A percentile compares a stretch with the other conserved stretches of the same genome.
Evolutionary conservation across 2,888 invertebrate genomes (phyloP).

Genomic region (Serrognathus titanus): DNA sequence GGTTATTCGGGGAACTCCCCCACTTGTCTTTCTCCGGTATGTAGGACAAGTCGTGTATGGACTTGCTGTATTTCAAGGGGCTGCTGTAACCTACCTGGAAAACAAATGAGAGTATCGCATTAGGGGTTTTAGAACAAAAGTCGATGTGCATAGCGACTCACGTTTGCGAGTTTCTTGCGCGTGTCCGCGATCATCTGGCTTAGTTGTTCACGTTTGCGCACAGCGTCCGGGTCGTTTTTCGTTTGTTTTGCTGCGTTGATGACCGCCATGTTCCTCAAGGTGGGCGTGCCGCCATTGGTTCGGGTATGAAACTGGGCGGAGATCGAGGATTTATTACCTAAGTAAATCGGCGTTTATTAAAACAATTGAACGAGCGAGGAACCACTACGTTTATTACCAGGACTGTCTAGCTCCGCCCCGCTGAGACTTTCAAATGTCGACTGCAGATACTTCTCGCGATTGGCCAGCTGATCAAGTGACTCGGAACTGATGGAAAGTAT

Average conservation of each 20-base stretch:
- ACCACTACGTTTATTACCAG: constrained; percentile 1
- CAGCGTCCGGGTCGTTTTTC: constrained; percentile 61
- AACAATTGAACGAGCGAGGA: background rate
- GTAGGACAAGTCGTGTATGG: constrained; percentile 80
- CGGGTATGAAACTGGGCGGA: constrained; percentile 57
- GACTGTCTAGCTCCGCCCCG: constrained; percentile 56
- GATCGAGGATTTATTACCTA: constrained; percentile 58
- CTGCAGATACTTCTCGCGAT: constrained; percentile 61
- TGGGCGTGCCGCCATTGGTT: constrained; percentile 35
- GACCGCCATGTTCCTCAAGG: constrained; percentile 50
- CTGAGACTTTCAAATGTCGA: constrained; percentile 71
- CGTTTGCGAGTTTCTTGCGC: constrained; percentile 80
- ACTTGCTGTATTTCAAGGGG: constrained; percentile 79
- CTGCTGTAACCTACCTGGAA: constrained; percentile 74
- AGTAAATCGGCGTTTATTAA: constrained; percentile 17
- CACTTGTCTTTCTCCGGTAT: constrained; percentile 55
- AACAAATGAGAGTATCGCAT: constrained; percentile 7
- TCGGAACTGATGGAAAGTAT: constrained; percentile 74
- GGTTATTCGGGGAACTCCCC: constrained; percentile 25
- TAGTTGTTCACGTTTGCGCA: constrained; percentile 71
- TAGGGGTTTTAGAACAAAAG: background rate
- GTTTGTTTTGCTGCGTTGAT: constrained; percentile 56
- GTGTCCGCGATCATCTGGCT: constrained; percentile 81
- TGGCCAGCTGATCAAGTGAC: constrained; percentile 57
- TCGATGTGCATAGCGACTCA: constrained; percentile 53